phyloP scores from a whole-genome alignment of 35 echinoderm and acorn worm genomes.

The Ophiothrix spiculata region DNA sequence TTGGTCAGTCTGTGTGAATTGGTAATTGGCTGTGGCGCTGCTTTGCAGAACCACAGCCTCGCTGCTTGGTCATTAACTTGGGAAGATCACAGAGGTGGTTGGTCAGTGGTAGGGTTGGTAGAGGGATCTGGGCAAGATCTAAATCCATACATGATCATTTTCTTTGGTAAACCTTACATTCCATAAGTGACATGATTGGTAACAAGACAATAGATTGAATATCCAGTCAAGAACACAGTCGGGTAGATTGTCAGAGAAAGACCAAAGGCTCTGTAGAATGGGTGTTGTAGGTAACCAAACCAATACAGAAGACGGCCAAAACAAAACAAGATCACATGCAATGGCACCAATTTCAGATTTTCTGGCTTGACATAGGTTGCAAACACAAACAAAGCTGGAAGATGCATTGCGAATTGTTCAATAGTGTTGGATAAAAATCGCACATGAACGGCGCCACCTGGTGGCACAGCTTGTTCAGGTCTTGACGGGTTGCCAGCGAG shows the following conservation, averaged over 20 bases:
- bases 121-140: too few species aligned
- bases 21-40: too few species aligned
- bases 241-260: background rate
- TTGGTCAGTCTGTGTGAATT: too few species aligned
- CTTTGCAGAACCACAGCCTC: too few species aligned
- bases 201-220: background rate
- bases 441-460: background rate
- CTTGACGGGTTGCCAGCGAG: background rate
- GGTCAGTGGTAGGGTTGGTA: too few species aligned
- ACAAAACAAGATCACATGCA: background rate
- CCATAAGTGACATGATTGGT: background rate
- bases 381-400: background rate
- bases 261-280: background rate
- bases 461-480: background rate
- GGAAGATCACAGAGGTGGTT: too few species aligned
- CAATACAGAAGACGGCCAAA: background rate
- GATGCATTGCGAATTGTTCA: background rate
- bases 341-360: background rate
- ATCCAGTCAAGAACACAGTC: background rate
- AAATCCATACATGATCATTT: too few species aligned
- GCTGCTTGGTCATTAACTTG: too few species aligned
- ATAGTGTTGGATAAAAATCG: background rate
- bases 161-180: too few species aligned
- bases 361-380: background rate
- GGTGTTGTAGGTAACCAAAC: background rate